Conservation (phyloP, 2,113 vertebrate species). For the Canis aureus region DNA sequence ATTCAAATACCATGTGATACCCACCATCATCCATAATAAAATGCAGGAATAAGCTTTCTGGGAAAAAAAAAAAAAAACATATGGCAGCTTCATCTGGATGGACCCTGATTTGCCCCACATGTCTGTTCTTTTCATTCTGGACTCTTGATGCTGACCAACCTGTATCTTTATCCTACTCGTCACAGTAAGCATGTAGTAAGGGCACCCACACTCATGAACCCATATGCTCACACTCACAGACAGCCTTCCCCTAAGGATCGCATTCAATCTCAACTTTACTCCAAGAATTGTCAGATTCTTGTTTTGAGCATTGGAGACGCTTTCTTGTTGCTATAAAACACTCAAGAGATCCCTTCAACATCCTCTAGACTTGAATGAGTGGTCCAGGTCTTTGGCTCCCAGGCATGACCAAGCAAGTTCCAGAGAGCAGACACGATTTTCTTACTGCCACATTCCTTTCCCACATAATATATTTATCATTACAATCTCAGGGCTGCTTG, state of each 20-base stretch:
- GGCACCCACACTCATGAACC: background rate
- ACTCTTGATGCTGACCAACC: background rate
- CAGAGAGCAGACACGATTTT: background rate
- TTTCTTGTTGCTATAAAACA: background rate
- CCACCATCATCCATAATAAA: background rate
- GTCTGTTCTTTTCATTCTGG: background rate
- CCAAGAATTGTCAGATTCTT: background rate
- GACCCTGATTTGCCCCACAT: background rate
- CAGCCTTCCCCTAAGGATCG: background rate
- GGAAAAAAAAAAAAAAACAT: no score
- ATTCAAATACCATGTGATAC: background rate
- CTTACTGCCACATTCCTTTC: background rate
- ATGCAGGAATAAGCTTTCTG: background rate
- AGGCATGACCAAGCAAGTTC: background rate
- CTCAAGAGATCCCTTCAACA: background rate
- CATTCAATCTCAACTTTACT: background rate
- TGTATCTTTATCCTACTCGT: background rate
- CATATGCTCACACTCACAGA: accelerated
- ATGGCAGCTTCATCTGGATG: background rate
- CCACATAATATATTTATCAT: background rate
- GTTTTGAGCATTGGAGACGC: background rate
- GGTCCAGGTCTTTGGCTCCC: background rate
- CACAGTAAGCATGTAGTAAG: accelerated
- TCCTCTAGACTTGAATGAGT: background rate
- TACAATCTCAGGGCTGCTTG: background rate